These are phyloP conservation scores for Philereme vetulata DNA, from an alignment of 2,888 invertebrate species.

Conservation along the genomic window DNA sequence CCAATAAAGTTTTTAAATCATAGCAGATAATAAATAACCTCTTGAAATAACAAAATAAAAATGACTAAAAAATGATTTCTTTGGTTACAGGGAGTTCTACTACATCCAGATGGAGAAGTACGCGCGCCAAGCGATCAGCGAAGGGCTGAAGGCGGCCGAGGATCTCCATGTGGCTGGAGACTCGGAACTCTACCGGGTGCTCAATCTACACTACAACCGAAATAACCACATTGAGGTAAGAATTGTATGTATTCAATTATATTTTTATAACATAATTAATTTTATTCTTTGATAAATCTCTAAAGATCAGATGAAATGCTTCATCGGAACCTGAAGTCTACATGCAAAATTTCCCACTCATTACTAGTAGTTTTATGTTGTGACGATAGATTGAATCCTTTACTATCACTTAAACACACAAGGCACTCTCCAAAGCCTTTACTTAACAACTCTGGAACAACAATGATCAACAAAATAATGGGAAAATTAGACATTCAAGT, in stretches of 20 bases:
- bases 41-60: not conserved
- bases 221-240: constrained; percentile 97
- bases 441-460: no score
- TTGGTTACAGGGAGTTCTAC: constrained; percentile 96
- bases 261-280: not conserved
- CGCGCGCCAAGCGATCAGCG: constrained; percentile 98
- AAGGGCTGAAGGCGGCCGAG: constrained; percentile 96
- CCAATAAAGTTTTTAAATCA: no score
- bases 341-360: no score
- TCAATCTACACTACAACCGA: constrained; percentile 99
- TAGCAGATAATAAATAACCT: no score
- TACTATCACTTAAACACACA: no score
- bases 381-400: no score
- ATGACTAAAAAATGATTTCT: constrained; percentile 29
- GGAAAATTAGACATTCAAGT: not conserved
- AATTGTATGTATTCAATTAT: constrained; percentile 24
- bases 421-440: no score
- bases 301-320: no score
- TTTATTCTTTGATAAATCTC: not conserved
- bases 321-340: no score
- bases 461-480: no score
- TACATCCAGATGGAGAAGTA: constrained; percentile 99
- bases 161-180: constrained; percentile 97
- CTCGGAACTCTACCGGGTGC: constrained; percentile 98
- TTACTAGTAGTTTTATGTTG: no score